These are phyloP conservation scores for Spialia ferax DNA, from an alignment of 2,888 invertebrate species.

Conservation along the genomic window DNA sequence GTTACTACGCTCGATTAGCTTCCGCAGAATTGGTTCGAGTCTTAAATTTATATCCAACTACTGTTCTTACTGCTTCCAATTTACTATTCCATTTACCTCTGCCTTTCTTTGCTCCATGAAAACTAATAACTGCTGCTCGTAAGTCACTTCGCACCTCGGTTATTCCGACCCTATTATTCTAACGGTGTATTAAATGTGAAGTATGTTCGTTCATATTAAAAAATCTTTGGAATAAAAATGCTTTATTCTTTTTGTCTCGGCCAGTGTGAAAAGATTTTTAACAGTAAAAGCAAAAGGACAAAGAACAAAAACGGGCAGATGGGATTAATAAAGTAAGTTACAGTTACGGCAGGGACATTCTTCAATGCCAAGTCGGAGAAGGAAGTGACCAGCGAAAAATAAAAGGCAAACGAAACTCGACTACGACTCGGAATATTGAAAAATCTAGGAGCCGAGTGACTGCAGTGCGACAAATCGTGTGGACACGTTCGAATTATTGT, in stretches of 20 bases:
- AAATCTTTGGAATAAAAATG: conserved; percentile 19
- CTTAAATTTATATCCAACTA: conserved; percentile 38
- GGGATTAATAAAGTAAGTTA: conserved; percentile 41
- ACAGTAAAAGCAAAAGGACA: conserved; percentile 27
- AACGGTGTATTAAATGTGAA: conserved; percentile 21
- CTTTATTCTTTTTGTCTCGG: conserved; percentile 17
- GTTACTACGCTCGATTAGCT: conserved; percentile 34
- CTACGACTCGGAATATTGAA: conserved; percentile 62
- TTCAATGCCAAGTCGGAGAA: conserved; percentile 40
- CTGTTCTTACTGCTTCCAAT: conserved; percentile 29
- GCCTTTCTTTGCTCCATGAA: conserved; percentile 7
- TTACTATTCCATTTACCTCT: conserved; percentile 31
- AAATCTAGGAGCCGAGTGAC: conserved; percentile 58
- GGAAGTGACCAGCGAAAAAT: conserved; percentile 49
- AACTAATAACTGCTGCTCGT: conserved; percentile 26
- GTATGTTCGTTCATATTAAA: conserved; percentile 18
- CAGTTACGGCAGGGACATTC: conserved; percentile 33
- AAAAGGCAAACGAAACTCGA: conserved; percentile 48
- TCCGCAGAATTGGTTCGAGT: conserved; percentile 32
- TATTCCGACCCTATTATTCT: conserved; percentile 22
- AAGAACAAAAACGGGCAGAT: conserved; percentile 35
- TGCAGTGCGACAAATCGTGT: conserved; percentile 81
- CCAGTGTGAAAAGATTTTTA: conserved; percentile 6
- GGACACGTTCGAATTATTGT: conserved; percentile 64
- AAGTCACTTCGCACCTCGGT: conserved; percentile 30